These are phyloP conservation scores for Dicrostonyx torquatus DNA, from an alignment of 2,797 vertebrate genomes.

Conservation along the genomic window DNA sequence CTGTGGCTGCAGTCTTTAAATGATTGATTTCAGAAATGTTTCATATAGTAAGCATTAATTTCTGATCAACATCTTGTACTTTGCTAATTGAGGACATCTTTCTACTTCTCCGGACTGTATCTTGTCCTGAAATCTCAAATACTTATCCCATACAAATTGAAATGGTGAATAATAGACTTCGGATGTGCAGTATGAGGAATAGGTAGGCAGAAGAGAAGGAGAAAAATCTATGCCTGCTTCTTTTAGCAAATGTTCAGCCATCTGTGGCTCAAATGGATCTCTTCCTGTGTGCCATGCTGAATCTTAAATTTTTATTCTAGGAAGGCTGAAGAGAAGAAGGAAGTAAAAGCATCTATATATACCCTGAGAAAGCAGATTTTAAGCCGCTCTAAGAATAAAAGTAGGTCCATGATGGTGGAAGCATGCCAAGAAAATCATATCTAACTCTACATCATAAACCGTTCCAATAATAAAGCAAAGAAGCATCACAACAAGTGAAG, in stretches of 20 bases:
- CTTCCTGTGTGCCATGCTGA: background rate
- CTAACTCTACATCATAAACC: background rate
- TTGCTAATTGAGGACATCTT: conserved; percentile 44
- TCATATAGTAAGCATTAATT: conserved; percentile 52
- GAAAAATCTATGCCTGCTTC: background rate
- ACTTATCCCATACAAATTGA: background rate
- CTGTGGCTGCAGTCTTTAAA: conserved; percentile 12
- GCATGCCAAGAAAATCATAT: background rate
- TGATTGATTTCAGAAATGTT: conserved; percentile 53
- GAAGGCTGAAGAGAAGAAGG: conserved; percentile 15
- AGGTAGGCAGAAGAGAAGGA: background rate
- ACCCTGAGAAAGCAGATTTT: background rate
- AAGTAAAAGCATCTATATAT: background rate
- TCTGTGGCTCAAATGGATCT: background rate
- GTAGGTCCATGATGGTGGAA: background rate
- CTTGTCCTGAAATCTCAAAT: background rate
- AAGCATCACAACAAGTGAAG: background rate
- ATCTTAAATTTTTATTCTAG: conserved; percentile 45
- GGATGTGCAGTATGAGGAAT: background rate
- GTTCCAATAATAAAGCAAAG: conserved; percentile 1
- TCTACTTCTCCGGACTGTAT: background rate
- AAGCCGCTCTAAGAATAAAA: conserved; percentile 10
- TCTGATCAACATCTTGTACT: conserved; percentile 57
- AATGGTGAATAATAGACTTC: background rate
- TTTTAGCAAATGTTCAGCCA: conserved; percentile 30